A percentile compares a stretch with the other conserved stretches of the same genome.
phyloP scores from a whole-genome alignment of 2,113 vertebrate species.

The Planiliza haematocheilus region DNA sequence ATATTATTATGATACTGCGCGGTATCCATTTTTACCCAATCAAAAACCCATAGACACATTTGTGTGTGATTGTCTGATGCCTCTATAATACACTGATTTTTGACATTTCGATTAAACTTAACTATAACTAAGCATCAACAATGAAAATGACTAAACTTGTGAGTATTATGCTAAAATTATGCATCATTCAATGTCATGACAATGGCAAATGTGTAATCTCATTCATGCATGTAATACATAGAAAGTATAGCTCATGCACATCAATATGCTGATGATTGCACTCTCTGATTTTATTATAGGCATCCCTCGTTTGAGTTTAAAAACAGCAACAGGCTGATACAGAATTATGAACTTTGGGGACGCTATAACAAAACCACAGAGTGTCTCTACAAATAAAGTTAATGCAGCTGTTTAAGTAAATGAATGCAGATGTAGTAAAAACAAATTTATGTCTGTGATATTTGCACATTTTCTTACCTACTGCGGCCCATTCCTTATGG shows the following conservation, averaged over 20 bases:
- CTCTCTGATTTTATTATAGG: constrained; percentile 21
- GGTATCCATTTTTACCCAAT: too few relatives aligned
- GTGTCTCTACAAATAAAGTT: constrained; percentile 2
- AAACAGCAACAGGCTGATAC: neutral
- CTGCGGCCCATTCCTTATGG: neutral
- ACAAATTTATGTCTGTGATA: constrained; percentile 14
- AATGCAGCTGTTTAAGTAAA: constrained; percentile 4
- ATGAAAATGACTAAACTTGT: too few relatives aligned
- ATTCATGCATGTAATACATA: constrained; percentile 64
- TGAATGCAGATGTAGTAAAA: constrained; percentile 23
- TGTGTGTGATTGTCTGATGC: too few relatives aligned
- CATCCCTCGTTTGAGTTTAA: neutral
- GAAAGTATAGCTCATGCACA: constrained; percentile 57
- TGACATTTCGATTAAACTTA: too few relatives aligned
- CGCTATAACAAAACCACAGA: constrained; percentile 37
- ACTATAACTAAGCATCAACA: too few relatives aligned
- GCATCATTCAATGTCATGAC: too few relatives aligned
- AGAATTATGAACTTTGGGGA: neutral
- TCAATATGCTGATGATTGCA: neutral
- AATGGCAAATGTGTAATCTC: neutral
- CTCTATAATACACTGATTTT: too few relatives aligned
- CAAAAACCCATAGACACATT: too few relatives aligned
- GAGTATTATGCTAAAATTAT: too few relatives aligned
- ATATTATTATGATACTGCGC: too few relatives aligned
- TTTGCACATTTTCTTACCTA: constrained; percentile 16